Percentiles rank a stretch among this genome's conserved stretches.
Conservation (phyloP, 2,888 invertebrate genomes). For the Leucophenga maculata region DNA sequence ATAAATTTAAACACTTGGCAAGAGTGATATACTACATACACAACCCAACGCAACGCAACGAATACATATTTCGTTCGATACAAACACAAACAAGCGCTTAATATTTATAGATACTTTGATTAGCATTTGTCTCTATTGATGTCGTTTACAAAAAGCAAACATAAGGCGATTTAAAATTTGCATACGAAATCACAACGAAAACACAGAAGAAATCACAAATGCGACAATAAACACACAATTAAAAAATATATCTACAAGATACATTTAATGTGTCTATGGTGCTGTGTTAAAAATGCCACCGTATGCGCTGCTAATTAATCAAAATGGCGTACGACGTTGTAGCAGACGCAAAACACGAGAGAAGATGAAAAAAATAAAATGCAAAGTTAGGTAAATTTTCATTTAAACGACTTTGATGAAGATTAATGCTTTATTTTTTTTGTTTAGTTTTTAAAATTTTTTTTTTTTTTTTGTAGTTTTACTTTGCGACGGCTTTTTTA, state of each 20-base stretch:
- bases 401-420: conserved; percentile 8
- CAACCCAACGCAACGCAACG: no score
- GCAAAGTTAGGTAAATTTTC: conserved; percentile 9
- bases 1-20: conserved; percentile 23
- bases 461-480: conserved; percentile 8
- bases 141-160: not conserved
- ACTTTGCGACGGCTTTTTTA: conserved; percentile 1
- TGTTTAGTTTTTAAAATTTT: not conserved
- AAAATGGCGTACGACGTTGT: conserved; percentile 16
- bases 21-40: no score
- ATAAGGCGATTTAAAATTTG: no score
- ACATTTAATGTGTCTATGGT: conserved; percentile 14
- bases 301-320: conserved; percentile 16
- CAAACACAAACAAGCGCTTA: not conserved
- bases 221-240: conserved; percentile 10
- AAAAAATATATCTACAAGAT: conserved; percentile 1
- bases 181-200: not conserved
- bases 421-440: conserved; percentile 1
- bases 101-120: conserved; percentile 6
- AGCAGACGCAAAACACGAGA: no score
- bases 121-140: not conserved
- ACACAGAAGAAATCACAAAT: conserved; percentile 9
- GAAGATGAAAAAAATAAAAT: not conserved
- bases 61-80: not conserved
- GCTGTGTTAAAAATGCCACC: conserved; percentile 1